Conservation (phyloP, 2,888 invertebrate genomes). For the Meandrusa payeni region DNA sequence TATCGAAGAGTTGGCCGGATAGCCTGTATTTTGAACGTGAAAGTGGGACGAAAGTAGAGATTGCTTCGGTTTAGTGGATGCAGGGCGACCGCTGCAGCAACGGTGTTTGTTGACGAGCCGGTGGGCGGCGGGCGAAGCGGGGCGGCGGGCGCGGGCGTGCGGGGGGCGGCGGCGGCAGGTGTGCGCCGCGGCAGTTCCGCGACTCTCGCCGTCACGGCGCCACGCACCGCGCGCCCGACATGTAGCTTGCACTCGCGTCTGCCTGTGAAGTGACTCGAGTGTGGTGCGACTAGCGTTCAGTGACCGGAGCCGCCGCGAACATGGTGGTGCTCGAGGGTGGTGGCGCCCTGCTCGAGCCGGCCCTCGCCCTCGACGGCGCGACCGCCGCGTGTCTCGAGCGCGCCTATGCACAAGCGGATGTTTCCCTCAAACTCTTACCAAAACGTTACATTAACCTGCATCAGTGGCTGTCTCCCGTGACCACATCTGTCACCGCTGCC, state of each 20-base stretch:
- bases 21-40: conserved; percentile 40
- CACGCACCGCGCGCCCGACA: conserved; percentile 59
- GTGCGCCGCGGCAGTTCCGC: conserved; percentile 69
- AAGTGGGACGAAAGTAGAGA: conserved; percentile 63
- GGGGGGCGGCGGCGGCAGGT: conserved; percentile 54
- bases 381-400: conserved; percentile 87
- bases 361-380: conserved; percentile 87
- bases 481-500: conserved; percentile 73
- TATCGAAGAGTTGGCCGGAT: conserved; percentile 7
- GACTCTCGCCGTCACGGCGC: conserved; percentile 61
- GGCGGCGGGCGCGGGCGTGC: conserved; percentile 45
- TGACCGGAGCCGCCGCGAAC: conserved; percentile 44
- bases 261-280: conserved; percentile 50
- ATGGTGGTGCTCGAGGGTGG: conserved; percentile 79
- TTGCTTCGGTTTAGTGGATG: conserved; percentile 55
- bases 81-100: conserved; percentile 70
- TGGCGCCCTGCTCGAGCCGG: conserved; percentile 73
- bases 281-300: conserved; percentile 47
- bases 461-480: conserved; percentile 92
- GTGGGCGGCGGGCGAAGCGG: conserved; percentile 45
- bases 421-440: conserved; percentile 93
- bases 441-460: conserved; percentile 95
- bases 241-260: conserved; percentile 59
- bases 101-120: conserved; percentile 67
- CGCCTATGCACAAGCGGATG: conserved; percentile 89